Conservation (phyloP, 2,113 vertebrate genomes). For the Typhlomys cinereus region DNA sequence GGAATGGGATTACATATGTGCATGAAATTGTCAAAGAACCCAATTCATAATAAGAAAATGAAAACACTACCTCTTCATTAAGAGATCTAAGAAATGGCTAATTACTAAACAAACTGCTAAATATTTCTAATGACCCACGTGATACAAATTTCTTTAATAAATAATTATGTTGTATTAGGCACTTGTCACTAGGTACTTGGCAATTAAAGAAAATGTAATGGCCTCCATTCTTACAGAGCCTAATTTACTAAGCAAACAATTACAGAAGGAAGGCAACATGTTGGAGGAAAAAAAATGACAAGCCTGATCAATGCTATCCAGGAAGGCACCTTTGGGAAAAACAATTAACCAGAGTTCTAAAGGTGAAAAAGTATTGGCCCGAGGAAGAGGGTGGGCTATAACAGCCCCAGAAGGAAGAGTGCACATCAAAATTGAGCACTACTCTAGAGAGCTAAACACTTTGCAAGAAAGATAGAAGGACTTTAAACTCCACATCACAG, state of each 20-base stretch:
- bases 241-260: conserved; percentile 12
- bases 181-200: neutral
- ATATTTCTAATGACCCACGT: neutral
- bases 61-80: neutral
- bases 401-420: neutral
- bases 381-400: neutral
- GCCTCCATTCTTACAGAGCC: neutral
- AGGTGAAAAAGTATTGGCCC: neutral
- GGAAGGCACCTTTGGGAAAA: neutral
- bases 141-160: neutral
- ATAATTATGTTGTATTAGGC: neutral
- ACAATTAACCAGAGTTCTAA: neutral
- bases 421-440: neutral
- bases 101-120: neutral
- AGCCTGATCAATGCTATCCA: neutral
- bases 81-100: neutral
- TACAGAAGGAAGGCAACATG: neutral
- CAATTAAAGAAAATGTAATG: neutral
- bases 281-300: neutral
- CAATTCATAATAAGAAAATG: neutral
- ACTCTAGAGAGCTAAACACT: neutral
- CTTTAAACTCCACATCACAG: neutral
- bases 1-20: neutral
- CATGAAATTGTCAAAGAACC: neutral
- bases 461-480: neutral